Percentiles rank a stretch among this genome's conserved stretches.
Conservation (phyloP, 2,113 vertebrate species). For the Protomyctophum bolini region DNA sequence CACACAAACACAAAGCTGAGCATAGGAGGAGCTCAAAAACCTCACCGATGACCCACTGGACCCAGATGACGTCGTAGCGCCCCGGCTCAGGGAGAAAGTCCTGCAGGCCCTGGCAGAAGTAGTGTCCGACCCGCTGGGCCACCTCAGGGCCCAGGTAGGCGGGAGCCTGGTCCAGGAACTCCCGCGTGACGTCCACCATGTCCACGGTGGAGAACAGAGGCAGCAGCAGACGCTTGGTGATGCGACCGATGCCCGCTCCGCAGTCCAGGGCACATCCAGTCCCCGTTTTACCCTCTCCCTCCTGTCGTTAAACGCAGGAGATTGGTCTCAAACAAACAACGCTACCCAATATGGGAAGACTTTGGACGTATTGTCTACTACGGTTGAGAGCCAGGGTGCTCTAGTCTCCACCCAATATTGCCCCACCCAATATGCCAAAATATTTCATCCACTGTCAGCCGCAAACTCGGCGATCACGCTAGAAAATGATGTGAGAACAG, state of each 20-base stretch:
- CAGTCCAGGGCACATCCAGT: constrained; percentile 90
- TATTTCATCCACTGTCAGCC: too few species aligned
- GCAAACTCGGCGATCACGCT: too few species aligned
- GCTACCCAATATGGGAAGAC: too few species aligned
- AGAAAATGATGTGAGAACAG: too few species aligned
- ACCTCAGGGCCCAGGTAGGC: constrained; percentile 88
- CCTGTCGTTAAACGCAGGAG: constrained; percentile 66
- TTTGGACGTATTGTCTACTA: too few species aligned
- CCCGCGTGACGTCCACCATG: constrained; percentile 94
- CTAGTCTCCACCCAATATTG: too few species aligned
- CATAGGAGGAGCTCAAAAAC: too few species aligned
- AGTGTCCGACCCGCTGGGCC: constrained; percentile 87
- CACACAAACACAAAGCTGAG: too few species aligned
- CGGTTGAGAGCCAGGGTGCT: too few species aligned
- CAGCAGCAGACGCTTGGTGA: constrained; percentile 92
- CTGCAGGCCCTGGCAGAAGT: constrained; percentile 91
- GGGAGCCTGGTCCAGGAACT: constrained; percentile 91
- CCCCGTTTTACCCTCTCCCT: constrained; percentile 85
- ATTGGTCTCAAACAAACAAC: too few species aligned
- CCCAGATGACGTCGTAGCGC: constrained; percentile 96
- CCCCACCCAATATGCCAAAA: too few species aligned
- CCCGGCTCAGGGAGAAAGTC: constrained; percentile 87
- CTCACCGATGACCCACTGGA: constrained; percentile 98
- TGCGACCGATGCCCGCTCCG: constrained; percentile 91
- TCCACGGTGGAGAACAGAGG: constrained; percentile 92